Conservation (phyloP, 2,888 invertebrate genomes). For the Oscheius sp. region DNA sequence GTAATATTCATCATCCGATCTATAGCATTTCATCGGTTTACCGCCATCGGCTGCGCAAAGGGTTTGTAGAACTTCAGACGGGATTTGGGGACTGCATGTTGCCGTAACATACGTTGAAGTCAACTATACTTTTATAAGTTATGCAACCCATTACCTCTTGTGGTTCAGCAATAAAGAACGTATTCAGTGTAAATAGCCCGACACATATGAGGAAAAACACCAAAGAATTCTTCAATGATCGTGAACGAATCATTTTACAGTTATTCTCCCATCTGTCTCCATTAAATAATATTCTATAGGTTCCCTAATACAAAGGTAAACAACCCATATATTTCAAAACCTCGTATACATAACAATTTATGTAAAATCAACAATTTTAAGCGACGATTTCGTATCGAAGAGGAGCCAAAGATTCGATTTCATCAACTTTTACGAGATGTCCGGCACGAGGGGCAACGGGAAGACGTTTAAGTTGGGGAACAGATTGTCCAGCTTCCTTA, state of each 20-base stretch:
- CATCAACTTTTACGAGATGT: conserved; percentile 60
- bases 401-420: conserved; percentile 63
- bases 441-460: conserved; percentile 64
- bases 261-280: not conserved
- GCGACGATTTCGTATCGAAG: conserved; percentile 69
- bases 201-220: not conserved
- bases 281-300: no score
- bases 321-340: no score
- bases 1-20: conserved; percentile 56
- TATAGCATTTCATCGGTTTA: conserved; percentile 48
- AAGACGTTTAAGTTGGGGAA: conserved; percentile 55
- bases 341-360: conserved; percentile 27
- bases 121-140: no score
- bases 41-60: conserved; percentile 34
- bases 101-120: not conserved
- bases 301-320: no score
- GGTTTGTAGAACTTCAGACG: no score
- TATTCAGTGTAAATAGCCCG: not conserved
- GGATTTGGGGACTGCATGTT: not conserved
- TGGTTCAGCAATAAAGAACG: not conserved
- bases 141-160: no score
- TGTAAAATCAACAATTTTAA: conserved; percentile 49
- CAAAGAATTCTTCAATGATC: not conserved
- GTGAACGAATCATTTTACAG: not conserved
- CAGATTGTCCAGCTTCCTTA: conserved; percentile 49